phyloP scores from a whole-genome alignment of 1,140 invertebrate genomes.

The Eriocheir sinensis region DNA sequence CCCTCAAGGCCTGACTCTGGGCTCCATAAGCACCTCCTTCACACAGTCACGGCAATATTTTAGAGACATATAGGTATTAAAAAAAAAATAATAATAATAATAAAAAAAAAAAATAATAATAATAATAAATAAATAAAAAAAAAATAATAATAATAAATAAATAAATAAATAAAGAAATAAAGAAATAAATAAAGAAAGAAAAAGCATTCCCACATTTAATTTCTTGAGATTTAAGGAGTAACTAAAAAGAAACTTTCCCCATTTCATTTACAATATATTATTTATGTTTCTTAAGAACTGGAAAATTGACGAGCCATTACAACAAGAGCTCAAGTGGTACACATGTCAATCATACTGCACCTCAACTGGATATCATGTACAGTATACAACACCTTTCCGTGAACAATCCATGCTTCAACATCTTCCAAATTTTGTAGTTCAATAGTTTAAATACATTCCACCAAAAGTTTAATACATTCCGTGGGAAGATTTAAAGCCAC shows the following conservation, averaged over 20 bases:
- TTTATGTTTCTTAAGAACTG: conserved; percentile 26
- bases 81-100: too few relatives aligned
- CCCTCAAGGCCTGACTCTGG: too few relatives aligned
- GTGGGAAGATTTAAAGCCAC: not conserved
- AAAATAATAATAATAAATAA: not conserved
- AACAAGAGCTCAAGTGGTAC: not conserved
- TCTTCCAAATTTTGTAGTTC: not conserved
- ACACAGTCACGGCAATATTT: too few relatives aligned
- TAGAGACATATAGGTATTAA: too few relatives aligned
- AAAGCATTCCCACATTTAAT: too few relatives aligned
- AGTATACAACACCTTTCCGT: not conserved
- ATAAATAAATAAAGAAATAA: not conserved
- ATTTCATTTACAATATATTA: conserved; percentile 27
- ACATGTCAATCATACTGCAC: not conserved
- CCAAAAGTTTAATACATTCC: too few relatives aligned
- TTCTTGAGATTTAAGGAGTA: not conserved
- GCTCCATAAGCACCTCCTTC: too few relatives aligned
- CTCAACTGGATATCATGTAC: not conserved
- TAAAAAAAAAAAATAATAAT: too few relatives aligned
- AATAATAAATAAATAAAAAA: not conserved
- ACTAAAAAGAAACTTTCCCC: not conserved
- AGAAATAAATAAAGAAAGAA: not conserved
- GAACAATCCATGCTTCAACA: not conserved
- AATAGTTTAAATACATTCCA: not conserved
- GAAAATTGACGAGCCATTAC: not conserved